Evolutionary conservation across 2,888 invertebrate genomes (phyloP), one percentile per base, ranked within the genome.

Genomic region (Uropetala carovei): DNA sequence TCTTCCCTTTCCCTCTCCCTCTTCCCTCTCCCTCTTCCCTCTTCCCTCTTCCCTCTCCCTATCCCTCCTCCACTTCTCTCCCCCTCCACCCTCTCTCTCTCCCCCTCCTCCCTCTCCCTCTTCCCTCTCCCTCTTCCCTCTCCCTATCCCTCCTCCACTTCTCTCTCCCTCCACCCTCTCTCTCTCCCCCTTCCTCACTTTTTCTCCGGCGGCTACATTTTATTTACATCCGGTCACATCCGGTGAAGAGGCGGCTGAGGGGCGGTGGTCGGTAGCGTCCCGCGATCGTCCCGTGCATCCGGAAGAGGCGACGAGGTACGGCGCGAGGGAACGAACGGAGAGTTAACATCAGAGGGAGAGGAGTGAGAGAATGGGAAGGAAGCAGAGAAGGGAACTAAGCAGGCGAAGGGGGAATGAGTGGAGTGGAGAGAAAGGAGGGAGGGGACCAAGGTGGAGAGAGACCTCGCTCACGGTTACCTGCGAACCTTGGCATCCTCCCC

Each of bases 151-250:
- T 5, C 43, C 43, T 43, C 43, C 5, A 11, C 30, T 16, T 27
- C 16, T 43, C 81, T 43, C 27, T 16, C 4, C 43, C 22, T 8
- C 18, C 43, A 56, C 11, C 18, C 27, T 30, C 5, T 56, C 9
- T 18, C 18, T 11, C 14, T 10, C 18, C 57, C 30, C 58, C 16
- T 64, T 64, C 30, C 43, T 30, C 30, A 16, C 30, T 4, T 43
- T 10, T 11, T 16, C 64, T 11, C 82, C 82, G 43, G 56, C 83
- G 83, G n/a, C 60, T 68, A 10, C 89, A 89, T 89, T 89, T 89
- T 89, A 89, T 89, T 89, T 89, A 89, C 89, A 89, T 89, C 89
- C 89, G 89, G 89, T 89, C 89, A 89, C 89, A 89, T 89, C 89
- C 89, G 89, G 89, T 43, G 64, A 89, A 89, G 89, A 16, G 86